Percentiles rank a stretch among this genome's conserved stretches.
Evolutionary conservation across 2,888 invertebrate species (phyloP).

Genomic region (Drosophila kokeensis): DNA sequence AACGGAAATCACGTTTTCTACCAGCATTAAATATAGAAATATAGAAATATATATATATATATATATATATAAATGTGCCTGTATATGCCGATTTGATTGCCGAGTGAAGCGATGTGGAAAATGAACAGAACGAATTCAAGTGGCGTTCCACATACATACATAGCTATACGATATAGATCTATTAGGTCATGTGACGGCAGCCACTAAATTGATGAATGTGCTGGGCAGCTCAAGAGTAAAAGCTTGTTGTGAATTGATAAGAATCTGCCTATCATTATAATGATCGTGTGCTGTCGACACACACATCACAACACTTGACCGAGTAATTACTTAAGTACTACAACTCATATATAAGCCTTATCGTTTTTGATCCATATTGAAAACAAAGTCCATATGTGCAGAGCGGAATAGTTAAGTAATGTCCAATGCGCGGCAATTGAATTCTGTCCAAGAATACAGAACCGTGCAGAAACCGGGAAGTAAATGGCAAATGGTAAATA

Average conservation of each 20-base stretch:
- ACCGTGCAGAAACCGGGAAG: slow-evolving; percentile 31
- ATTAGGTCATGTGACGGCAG: slow-evolving; percentile 46
- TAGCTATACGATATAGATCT: not conserved
- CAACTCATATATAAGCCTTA: slow-evolving; percentile 46
- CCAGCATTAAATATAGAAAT: not conserved
- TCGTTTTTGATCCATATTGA: slow-evolving; percentile 46
- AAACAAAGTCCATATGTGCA: slow-evolving; percentile 31
- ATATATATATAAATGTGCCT: not conserved
- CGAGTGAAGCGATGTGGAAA: slow-evolving; percentile 17
- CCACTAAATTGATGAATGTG: slow-evolving; percentile 46
- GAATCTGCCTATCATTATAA: slow-evolving; percentile 26
- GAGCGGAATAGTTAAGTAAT: slow-evolving; percentile 21
- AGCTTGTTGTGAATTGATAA: slow-evolving; percentile 40
- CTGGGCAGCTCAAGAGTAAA: slow-evolving; percentile 1
- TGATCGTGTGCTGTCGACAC: slow-evolving; percentile 8
- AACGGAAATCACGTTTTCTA: slow-evolving; percentile 32
- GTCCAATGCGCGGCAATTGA: slow-evolving; percentile 8
- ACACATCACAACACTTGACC: slow-evolving; percentile 1
- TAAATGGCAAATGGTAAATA: slow-evolving; percentile 2
- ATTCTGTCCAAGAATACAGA: slow-evolving; percentile 38
- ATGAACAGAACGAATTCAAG: slow-evolving; percentile 27
- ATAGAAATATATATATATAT: not conserved
- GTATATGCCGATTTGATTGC: slow-evolving; percentile 5
- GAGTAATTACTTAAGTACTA: slow-evolving; percentile 57
- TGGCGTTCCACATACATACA: slow-evolving; percentile 14